phyloP scores from a whole-genome alignment of 2,888 invertebrate genomes.

The Apoderus coryli region DNA sequence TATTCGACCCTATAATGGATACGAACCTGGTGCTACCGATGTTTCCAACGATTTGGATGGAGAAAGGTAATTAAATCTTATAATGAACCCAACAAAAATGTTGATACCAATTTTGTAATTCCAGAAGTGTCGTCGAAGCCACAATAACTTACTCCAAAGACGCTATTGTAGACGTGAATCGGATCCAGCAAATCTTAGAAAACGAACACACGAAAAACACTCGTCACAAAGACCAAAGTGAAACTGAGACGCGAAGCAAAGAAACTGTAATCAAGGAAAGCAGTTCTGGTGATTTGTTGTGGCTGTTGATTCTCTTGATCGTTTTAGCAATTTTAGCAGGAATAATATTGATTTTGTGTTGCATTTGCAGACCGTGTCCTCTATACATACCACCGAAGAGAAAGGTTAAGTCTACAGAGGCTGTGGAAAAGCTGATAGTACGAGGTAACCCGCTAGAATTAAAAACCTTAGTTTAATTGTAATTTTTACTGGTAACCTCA shows the following conservation, averaged over 20 bases:
- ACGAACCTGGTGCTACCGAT: conserved; percentile 40
- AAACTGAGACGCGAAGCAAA: conserved; percentile 14
- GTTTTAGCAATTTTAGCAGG: conserved; percentile 58
- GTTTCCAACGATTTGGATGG: conserved; percentile 36
- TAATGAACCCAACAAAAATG: neutral
- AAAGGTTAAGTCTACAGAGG: conserved; percentile 59
- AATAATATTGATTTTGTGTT: conserved; percentile 61
- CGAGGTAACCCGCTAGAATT: conserved; percentile 52
- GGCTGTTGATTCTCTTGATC: conserved; percentile 64
- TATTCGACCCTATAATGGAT: conserved; percentile 50
- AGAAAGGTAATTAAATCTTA: conserved; percentile 36
- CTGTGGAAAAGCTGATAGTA: conserved; percentile 48
- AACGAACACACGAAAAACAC: conserved; percentile 12
- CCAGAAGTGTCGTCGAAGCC: conserved; percentile 57
- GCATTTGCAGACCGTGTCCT: conserved; percentile 75
- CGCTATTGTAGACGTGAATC: conserved; percentile 55
- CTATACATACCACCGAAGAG: conserved; percentile 62
- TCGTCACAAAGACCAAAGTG: conserved; percentile 13
- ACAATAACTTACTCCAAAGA: conserved; percentile 50
- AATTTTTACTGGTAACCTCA: no score
- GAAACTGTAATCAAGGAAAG: conserved; percentile 18
- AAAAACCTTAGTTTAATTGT: no score
- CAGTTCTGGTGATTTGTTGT: conserved; percentile 46
- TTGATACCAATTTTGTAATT: conserved; percentile 21
- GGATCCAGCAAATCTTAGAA: conserved; percentile 46